These are phyloP conservation scores for Acanthaster planci DNA, from an alignment of 35 echinoderm and acorn worm species.

Conservation along the genomic window DNA sequence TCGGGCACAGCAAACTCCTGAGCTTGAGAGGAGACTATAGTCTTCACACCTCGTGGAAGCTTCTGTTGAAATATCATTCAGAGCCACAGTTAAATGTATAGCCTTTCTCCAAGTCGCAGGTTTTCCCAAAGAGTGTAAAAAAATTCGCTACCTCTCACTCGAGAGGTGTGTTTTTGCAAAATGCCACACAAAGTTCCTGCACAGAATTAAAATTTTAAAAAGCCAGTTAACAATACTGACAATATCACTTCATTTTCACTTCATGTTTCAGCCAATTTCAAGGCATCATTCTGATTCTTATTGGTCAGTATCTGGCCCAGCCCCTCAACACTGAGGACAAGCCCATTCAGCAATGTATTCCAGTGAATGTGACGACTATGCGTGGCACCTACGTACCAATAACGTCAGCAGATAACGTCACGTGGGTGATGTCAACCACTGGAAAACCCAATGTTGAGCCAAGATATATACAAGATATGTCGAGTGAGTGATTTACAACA, in stretches of 20 bases:
- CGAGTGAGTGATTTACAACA: too few species aligned
- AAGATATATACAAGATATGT: conserved; percentile 1
- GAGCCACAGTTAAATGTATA: too few species aligned
- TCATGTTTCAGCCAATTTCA: conserved; percentile 56
- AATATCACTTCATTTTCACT: neutral
- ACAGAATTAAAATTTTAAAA: neutral
- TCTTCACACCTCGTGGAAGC: too few species aligned
- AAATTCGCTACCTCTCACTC: too few species aligned
- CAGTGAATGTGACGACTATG: neutral
- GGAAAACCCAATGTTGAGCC: neutral
- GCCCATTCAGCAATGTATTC: conserved; percentile 70
- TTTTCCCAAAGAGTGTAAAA: too few species aligned
- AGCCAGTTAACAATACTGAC: neutral
- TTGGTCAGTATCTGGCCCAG: conserved; percentile 62
- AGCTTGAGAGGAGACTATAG: too few species aligned
- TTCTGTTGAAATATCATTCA: too few species aligned
- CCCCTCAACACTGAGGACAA: conserved; percentile 41
- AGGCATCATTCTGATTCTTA: conserved; percentile 80
- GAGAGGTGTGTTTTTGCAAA: neutral
- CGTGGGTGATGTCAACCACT: neutral
- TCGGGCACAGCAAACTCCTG: too few species aligned
- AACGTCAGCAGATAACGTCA: neutral
- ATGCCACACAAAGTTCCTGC: neutral
- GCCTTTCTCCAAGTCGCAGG: too few species aligned
- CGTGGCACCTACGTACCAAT: neutral